These are phyloP conservation scores for Ophion obscuratus DNA, from an alignment of 2,888 invertebrate species.

Conservation along the genomic window DNA sequence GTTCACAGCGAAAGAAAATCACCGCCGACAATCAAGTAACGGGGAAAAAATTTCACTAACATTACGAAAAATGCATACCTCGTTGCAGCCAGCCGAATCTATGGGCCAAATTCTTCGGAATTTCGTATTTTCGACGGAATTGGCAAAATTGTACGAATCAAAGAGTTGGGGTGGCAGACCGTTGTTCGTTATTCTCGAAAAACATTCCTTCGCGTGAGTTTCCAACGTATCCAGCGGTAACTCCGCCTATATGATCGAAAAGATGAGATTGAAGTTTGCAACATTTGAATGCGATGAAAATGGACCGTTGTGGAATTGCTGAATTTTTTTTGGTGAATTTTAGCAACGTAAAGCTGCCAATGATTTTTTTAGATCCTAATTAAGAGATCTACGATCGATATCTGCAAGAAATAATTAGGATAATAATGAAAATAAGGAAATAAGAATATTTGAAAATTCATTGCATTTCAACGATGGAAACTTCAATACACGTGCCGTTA, in stretches of 20 bases:
- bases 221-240: constrained; percentile 9
- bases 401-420: too few relatives aligned
- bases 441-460: too few relatives aligned
- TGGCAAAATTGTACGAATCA: not conserved
- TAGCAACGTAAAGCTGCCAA: too few relatives aligned
- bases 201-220: not conserved
- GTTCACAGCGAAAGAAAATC: not conserved
- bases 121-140: constrained; percentile 2
- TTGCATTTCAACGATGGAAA: too few relatives aligned
- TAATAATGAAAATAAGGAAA: too few relatives aligned
- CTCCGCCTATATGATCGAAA: not conserved
- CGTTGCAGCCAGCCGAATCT: too few relatives aligned
- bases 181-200: not conserved
- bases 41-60: too few relatives aligned
- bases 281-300: not conserved
- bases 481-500: too few relatives aligned
- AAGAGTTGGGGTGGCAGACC: too few relatives aligned
- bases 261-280: not conserved
- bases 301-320: not conserved
- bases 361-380: too few relatives aligned
- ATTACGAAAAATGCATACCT: too few relatives aligned
- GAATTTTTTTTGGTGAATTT: not conserved
- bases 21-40: not conserved
- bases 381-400: too few relatives aligned
- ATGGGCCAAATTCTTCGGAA: constrained; percentile 6